phyloP scores from a whole-genome alignment of 2,113 vertebrate genomes.

The Hemicordylus capensis region DNA sequence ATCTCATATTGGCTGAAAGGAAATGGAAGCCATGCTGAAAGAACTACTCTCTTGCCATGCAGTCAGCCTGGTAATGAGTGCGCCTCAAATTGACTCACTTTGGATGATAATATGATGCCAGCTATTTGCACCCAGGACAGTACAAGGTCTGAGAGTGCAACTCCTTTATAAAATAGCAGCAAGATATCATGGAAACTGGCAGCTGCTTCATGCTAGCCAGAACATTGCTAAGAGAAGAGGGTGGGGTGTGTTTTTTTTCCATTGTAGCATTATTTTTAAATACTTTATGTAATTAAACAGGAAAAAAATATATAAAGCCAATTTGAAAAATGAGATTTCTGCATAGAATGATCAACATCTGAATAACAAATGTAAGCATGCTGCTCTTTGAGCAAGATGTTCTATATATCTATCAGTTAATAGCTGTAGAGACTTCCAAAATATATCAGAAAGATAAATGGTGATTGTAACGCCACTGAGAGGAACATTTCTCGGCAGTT shows the following conservation, averaged over 20 bases:
- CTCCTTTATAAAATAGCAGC: no score
- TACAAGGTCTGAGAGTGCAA: no score
- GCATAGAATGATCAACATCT: constrained; percentile 14
- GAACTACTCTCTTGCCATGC: no score
- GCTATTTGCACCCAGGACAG: no score
- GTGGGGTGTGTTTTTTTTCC: constrained; percentile 28
- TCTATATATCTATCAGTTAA: not conserved
- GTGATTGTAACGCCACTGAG: not conserved
- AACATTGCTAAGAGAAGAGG: constrained; percentile 44
- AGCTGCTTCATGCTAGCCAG: not conserved
- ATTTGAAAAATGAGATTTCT: constrained; percentile 51
- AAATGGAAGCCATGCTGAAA: no score
- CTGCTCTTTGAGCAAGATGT: constrained; percentile 29
- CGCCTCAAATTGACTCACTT: no score
- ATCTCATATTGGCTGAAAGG: no score
- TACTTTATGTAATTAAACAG: constrained; percentile 52
- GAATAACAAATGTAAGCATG: constrained; percentile 26
- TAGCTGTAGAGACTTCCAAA: not conserved
- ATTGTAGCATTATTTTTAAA: constrained; percentile 19
- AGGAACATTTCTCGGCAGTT: constrained; percentile 10
- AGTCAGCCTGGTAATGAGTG: no score
- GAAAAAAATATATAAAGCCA: constrained; percentile 26
- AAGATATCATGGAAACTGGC: no score
- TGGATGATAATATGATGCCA: no score
- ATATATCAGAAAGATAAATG: not conserved